A percentile compares a stretch with the other conserved stretches of the same genome.
These are phyloP conservation scores for Muraenolepis orangiensis DNA, from an alignment of 2,797 vertebrate genomes.

Conservation along the genomic window DNA sequence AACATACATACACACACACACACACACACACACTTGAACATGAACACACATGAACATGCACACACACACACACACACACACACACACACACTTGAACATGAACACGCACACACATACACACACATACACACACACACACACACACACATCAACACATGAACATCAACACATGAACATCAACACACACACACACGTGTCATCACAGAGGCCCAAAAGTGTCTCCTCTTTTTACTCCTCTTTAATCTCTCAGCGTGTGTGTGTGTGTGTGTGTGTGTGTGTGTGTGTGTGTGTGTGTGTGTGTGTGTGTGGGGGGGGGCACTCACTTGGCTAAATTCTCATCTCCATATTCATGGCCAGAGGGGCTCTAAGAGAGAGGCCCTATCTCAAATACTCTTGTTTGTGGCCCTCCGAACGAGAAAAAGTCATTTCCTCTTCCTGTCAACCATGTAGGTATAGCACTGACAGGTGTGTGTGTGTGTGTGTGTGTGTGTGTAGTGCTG, in stretches of 20 bases:
- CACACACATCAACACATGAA: slow-evolving; percentile 32
- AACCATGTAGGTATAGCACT: slow-evolving; percentile 59
- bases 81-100: slow-evolving; percentile 37
- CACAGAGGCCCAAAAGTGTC: slow-evolving; percentile 44
- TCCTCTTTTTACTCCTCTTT: slow-evolving; percentile 40
- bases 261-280: no score
- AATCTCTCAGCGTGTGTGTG: slow-evolving; percentile 28
- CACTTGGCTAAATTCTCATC: slow-evolving; percentile 64
- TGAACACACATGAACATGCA: slow-evolving; percentile 19
- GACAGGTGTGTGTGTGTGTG: slow-evolving; percentile 16
- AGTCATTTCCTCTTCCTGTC: slow-evolving; percentile 70
- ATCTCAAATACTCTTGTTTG: slow-evolving; percentile 72
- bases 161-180: slow-evolving; percentile 19
- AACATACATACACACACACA: slow-evolving; percentile 6
- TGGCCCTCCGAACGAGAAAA: slow-evolving; percentile 68
- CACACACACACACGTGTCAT: slow-evolving; percentile 47
- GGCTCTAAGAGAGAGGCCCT: slow-evolving; percentile 59
- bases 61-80: slow-evolving; percentile 44
- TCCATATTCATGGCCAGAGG: slow-evolving; percentile 71
- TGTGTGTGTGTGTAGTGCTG: slow-evolving; percentile 36
- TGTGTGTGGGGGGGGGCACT: no score
- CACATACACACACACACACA: slow-evolving; percentile 5
- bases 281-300: no score
- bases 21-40: slow-evolving; percentile 27
- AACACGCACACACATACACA: slow-evolving; percentile 12